These are phyloP conservation scores for Coreius guichenoti DNA, from an alignment of 2,797 vertebrate genomes.

Conservation along the genomic window DNA sequence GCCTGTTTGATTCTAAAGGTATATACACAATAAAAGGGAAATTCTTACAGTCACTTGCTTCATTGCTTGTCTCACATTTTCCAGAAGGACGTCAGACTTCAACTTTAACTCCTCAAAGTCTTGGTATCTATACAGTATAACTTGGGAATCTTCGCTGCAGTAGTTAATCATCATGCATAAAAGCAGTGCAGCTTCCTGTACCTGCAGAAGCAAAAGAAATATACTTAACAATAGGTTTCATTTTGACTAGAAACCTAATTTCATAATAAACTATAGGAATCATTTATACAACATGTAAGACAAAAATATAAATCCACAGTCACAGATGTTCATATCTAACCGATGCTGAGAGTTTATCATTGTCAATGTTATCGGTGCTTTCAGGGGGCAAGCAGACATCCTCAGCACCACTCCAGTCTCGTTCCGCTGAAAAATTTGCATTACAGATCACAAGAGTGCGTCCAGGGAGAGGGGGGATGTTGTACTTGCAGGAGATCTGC, in stretches of 20 bases:
- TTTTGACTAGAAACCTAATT: not conserved
- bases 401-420: not conserved
- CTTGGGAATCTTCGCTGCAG: slow-evolving; percentile 73
- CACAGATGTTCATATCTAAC: slow-evolving; percentile 38
- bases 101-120: slow-evolving; percentile 46
- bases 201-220: slow-evolving; percentile 51
- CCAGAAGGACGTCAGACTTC: slow-evolving; percentile 73
- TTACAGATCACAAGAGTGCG: slow-evolving; percentile 77
- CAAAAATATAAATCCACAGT: not conserved
- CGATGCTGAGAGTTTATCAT: not conserved
- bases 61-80: slow-evolving; percentile 72
- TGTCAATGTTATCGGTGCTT: not conserved
- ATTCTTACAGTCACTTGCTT: slow-evolving; percentile 69
- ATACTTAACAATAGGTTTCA: not conserved
- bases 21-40: not conserved
- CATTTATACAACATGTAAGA: not conserved
- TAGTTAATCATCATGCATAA: slow-evolving; percentile 77
- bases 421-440: fast-evolving
- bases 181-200: slow-evolving; percentile 67
- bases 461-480: slow-evolving; percentile 84
- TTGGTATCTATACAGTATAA: fast-evolving
- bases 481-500: slow-evolving; percentile 83
- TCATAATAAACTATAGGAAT: not conserved
- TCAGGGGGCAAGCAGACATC: slow-evolving; percentile 74
- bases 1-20: not conserved